A percentile compares a stretch with the other conserved stretches of the same genome.
Conservation (phyloP, 2,888 invertebrate genomes). For the Eurois occulta region DNA sequence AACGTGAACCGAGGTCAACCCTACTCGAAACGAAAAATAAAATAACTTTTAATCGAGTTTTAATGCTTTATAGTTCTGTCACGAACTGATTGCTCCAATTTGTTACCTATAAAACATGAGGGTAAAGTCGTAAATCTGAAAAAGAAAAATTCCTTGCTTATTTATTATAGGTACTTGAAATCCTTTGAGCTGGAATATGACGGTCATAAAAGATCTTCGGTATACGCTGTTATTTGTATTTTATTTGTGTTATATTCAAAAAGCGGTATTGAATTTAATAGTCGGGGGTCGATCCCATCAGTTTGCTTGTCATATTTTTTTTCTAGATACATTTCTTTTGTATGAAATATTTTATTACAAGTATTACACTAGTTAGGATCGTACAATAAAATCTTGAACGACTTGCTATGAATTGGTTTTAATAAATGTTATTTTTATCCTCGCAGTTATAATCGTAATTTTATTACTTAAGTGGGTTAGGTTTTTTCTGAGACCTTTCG, state of each 20-base stretch:
- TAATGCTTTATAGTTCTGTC: conserved; percentile 80
- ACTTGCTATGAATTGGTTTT: conserved; percentile 54
- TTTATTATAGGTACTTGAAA: conserved; percentile 73
- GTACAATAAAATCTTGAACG: conserved; percentile 54
- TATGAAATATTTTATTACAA: conserved; percentile 66
- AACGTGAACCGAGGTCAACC: conserved; percentile 42
- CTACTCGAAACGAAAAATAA: conserved; percentile 66
- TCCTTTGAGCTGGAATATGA: conserved; percentile 65
- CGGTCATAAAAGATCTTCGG: conserved; percentile 76
- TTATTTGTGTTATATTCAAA: conserved; percentile 73
- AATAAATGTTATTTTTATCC: conserved; percentile 66
- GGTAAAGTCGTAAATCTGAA: conserved; percentile 76
- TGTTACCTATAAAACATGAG: conserved; percentile 81
- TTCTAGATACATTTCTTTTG: conserved; percentile 67
- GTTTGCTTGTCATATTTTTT: conserved; percentile 55
- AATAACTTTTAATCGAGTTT: conserved; percentile 74
- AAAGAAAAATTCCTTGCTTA: conserved; percentile 72
- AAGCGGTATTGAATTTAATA: conserved; percentile 74
- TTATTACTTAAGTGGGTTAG: conserved; percentile 60
- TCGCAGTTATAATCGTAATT: conserved; percentile 58
- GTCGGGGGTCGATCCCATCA: conserved; percentile 56
- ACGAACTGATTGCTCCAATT: conserved; percentile 84
- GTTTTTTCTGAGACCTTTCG: conserved; percentile 23
- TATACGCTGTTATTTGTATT: conserved; percentile 68
- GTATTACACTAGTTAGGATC: conserved; percentile 60